Evolutionary conservation across 2,888 invertebrate species (phyloP).

Genomic region (Xylota sylvarum): DNA sequence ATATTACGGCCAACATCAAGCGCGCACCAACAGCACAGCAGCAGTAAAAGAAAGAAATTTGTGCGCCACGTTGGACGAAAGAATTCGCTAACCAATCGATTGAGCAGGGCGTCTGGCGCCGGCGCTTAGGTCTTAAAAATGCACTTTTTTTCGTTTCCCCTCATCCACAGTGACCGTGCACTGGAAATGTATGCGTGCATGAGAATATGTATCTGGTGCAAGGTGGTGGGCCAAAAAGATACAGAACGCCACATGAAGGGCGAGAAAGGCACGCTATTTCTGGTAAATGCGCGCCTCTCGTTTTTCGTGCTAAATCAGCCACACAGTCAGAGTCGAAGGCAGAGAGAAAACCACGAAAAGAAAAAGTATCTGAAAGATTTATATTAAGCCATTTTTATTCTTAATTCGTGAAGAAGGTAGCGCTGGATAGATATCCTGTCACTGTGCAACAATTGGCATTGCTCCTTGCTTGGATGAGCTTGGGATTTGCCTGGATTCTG

Average conservation of each 20-base stretch:
- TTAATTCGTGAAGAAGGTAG: slow-evolving; percentile 74
- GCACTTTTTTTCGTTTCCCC: slow-evolving; percentile 26
- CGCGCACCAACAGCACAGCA: slow-evolving; percentile 47
- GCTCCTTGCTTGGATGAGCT: slow-evolving; percentile 72
- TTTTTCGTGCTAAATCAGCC: slow-evolving; percentile 68
- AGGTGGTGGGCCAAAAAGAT: slow-evolving; percentile 50
- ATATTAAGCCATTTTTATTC: slow-evolving; percentile 77
- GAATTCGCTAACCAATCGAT: slow-evolving; percentile 76
- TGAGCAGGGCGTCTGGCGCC: slow-evolving; percentile 79
- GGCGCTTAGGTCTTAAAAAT: slow-evolving; percentile 77
- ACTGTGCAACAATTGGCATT: slow-evolving; percentile 74
- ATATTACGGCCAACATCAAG: slow-evolving; percentile 41
- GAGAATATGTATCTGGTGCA: slow-evolving; percentile 9
- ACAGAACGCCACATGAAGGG: slow-evolving; percentile 39
- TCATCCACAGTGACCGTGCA: background rate
- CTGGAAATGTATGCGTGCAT: background rate
- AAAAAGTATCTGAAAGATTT: slow-evolving; percentile 71
- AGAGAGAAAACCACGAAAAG: background rate
- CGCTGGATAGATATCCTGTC: slow-evolving; percentile 71
- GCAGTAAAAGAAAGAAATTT: slow-evolving; percentile 50
- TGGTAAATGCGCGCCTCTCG: slow-evolving; percentile 67
- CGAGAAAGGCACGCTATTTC: slow-evolving; percentile 68
- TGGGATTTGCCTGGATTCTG: slow-evolving; percentile 67
- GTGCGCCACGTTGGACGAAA: slow-evolving; percentile 53
- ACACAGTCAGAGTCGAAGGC: background rate